A percentile compares a stretch with the other conserved stretches of the same genome.
Conservation (phyloP, 1,140 invertebrate genomes). For the Scylla paramamosain region DNA sequence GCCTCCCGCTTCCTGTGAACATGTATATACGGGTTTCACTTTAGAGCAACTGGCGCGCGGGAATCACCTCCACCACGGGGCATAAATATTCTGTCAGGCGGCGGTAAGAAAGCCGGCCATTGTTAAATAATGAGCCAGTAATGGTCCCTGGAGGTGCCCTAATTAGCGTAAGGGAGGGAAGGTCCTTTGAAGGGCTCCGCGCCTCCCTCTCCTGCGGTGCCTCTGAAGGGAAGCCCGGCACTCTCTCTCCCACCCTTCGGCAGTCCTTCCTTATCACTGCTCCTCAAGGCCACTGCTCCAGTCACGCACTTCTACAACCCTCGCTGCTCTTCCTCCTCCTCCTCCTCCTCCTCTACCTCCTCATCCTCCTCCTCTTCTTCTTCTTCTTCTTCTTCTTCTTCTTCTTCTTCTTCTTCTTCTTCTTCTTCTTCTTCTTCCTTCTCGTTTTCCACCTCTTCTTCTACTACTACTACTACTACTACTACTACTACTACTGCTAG, state of each 20-base stretch:
- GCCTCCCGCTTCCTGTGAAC: neutral
- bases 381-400: neutral
- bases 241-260: neutral
- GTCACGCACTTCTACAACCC: neutral
- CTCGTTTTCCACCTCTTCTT: neutral
- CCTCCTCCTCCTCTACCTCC: neutral
- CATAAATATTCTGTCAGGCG: conserved; percentile 1
- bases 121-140: conserved; percentile 3
- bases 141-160: neutral
- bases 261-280: neutral
- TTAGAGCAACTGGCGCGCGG: neutral
- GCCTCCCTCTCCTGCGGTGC: neutral
- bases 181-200: neutral
- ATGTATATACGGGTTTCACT: neutral
- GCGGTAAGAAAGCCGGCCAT: neutral
- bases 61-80: neutral
- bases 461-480: conserved; percentile 6
- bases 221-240: neutral
- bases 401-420: neutral
- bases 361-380: neutral
- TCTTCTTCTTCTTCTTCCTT: neutral
- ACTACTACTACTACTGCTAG: neutral
- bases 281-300: neutral
- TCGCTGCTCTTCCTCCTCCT: neutral
- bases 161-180: neutral